These are phyloP conservation scores for Drosophila dunni DNA, from an alignment of 1,140 invertebrate genomes.

Conservation along the genomic window DNA sequence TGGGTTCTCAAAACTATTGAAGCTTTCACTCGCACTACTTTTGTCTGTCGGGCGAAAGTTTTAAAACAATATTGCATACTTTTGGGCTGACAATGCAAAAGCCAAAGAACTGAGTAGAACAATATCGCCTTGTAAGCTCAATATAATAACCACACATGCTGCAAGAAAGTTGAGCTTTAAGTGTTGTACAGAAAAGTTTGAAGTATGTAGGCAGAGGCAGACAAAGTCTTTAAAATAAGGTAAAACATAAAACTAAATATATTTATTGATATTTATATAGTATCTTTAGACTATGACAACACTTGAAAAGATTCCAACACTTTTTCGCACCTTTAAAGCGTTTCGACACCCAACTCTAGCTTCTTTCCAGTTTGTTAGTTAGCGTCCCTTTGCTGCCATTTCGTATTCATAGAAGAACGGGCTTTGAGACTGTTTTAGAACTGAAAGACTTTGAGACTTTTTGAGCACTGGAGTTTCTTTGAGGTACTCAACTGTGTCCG, in stretches of 20 bases:
- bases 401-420: conserved; percentile 13
- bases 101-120: conserved; percentile 22
- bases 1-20: conserved; percentile 20
- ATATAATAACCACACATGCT: conserved; percentile 42
- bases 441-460: conserved; percentile 22
- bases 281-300: too few species aligned
- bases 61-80: conserved; percentile 47
- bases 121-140: conserved; percentile 23
- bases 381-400: conserved; percentile 25
- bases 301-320: background rate
- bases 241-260: too few species aligned
- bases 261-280: too few species aligned
- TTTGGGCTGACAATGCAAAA: conserved; percentile 39
- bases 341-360: conserved; percentile 11
- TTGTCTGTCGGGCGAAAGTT: conserved; percentile 35
- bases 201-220: too few species aligned
- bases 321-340: conserved; percentile 13
- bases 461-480: conserved; percentile 27
- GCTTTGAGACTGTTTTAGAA: conserved; percentile 24
- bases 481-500: conserved; percentile 51
- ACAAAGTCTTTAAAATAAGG: too few species aligned
- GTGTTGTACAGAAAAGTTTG: background rate
- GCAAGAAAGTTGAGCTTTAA: conserved; percentile 11
- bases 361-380: conserved; percentile 46
- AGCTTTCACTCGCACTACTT: conserved; percentile 41